Conservation (phyloP, 2,888 invertebrate genomes). For the Odontocerum albicorne region DNA sequence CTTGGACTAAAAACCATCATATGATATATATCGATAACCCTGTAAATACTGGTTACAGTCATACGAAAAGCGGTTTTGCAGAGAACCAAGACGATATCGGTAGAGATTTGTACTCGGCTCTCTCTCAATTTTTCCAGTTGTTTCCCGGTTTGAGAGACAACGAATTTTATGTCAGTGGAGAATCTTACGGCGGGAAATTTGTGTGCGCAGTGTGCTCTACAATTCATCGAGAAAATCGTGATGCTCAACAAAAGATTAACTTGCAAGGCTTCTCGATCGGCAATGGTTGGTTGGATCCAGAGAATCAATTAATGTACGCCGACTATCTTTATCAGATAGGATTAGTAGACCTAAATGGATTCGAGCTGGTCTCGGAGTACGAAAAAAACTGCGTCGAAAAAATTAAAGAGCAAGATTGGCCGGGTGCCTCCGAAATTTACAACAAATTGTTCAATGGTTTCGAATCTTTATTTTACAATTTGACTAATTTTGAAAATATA, state of each 20-base stretch:
- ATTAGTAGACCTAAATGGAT: constrained; percentile 46
- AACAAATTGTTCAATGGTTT: no score
- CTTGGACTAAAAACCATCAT: constrained; percentile 79
- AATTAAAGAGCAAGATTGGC: no score
- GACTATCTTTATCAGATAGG: constrained; percentile 70
- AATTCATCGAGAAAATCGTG: constrained; percentile 64
- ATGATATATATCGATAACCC: constrained; percentile 92
- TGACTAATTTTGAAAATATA: no score
- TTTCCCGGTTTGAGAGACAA: constrained; percentile 75
- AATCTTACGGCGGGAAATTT: constrained; percentile 83
- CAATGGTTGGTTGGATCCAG: constrained; percentile 69
- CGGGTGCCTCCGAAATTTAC: no score
- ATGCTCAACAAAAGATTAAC: constrained; percentile 67
- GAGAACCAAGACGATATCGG: constrained; percentile 79
- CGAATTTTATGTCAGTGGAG: constrained; percentile 86
- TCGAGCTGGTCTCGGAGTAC: background rate
- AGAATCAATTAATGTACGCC: constrained; percentile 74
- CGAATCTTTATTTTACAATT: no score
- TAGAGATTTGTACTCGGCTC: constrained; percentile 71
- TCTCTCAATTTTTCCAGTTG: constrained; percentile 80
- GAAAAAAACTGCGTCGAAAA: no score
- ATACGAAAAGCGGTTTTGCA: constrained; percentile 77
- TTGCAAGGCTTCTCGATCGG: constrained; percentile 74
- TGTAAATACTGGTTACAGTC: constrained; percentile 90
- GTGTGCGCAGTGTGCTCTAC: constrained; percentile 78